Evolutionary conservation across 1,140 invertebrate species (phyloP).

Genomic region (Drosophila athabasca): DNA sequence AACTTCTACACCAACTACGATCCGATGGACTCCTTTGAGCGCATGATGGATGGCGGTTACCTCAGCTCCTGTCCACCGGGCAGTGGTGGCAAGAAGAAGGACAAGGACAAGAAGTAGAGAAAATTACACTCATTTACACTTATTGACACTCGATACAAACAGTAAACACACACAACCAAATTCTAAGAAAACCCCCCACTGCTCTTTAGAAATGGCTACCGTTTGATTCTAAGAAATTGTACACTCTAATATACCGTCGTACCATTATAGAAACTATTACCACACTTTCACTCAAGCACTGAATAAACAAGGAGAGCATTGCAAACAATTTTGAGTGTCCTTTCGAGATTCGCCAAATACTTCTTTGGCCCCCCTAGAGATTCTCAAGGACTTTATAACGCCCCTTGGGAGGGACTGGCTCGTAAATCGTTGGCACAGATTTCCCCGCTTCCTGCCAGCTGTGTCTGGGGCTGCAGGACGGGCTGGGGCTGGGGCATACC

Average conservation of each 20-base stretch:
- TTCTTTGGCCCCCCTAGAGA: not conserved
- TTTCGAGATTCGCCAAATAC: not conserved
- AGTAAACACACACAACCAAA: not conserved
- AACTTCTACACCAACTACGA: slow-evolving; percentile 56
- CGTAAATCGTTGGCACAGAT: slow-evolving; percentile 13
- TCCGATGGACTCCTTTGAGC: slow-evolving; percentile 51
- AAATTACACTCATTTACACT: not conserved
- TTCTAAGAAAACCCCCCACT: no score
- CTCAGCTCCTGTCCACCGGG: slow-evolving; percentile 48
- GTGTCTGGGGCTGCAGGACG: no score
- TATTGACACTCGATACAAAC: not conserved
- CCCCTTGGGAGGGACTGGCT: not conserved
- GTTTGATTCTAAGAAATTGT: not conserved
- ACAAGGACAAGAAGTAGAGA: slow-evolving; percentile 29
- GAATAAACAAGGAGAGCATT: slow-evolving; percentile 31
- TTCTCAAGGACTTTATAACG: not conserved
- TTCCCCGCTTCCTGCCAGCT: not conserved
- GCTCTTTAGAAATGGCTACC: no score
- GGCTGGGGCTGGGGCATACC: slow-evolving; percentile 2
- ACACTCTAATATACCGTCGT: not conserved
- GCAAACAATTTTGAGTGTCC: slow-evolving; percentile 13
- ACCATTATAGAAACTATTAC: no score
- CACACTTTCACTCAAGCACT: not conserved
- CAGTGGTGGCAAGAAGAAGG: slow-evolving; percentile 29
- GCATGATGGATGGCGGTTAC: slow-evolving; percentile 61